Base-by-base conservation (phyloP, 2,797 vertebrate species). In the Sebastes iracundus region DNA sequence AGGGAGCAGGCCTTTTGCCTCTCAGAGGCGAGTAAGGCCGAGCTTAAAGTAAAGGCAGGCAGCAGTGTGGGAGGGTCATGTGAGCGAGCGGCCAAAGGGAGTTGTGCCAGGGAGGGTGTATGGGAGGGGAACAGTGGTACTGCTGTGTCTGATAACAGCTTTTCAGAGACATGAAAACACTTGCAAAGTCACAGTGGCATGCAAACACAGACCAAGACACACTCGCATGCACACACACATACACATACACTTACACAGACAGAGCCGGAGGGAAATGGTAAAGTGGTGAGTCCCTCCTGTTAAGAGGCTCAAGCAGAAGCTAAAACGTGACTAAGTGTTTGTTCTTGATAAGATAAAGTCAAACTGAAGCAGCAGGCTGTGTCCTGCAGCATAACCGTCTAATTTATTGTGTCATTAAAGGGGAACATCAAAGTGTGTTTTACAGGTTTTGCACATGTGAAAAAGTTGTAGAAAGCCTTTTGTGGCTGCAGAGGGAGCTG, bases 71-170 rank as follows among this genome's bases (percentile, higher is more conserved):
- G 90, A 88, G 87, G 89, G 90, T 93, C 94, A 93, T 94, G 94
- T 95, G 94, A 93, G 88, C 3, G 28, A 81, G 76, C 22, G 53
- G 87, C 80, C 80, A 79, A 64, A 78, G 88, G 86, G 87, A 79
- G 83, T 75, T 86, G 91, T 90, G 90, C 81, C 87, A 91, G 86
- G 83, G 87, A 80, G 92, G 81, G 64, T 82, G 86, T 64, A 82
- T 79, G 25, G 88, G 85, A 86, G 91, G 79, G 70, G 85, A 93
- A 95, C 93, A 95, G 90, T 86, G 81, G 64, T 63, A 70, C 90
- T 91, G 93, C 91, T 94, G 93, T 95, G 89, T 86, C 83, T 55
- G 90, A 94, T 93, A 94, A 92, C 91, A 92, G 85, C 88, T 93
- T 92, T 90, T 86, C 87, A 89, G 63, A 62, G 75, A 28, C 75